Conservation (phyloP, 2,797 vertebrate species). For the Lacerta agilis region DNA sequence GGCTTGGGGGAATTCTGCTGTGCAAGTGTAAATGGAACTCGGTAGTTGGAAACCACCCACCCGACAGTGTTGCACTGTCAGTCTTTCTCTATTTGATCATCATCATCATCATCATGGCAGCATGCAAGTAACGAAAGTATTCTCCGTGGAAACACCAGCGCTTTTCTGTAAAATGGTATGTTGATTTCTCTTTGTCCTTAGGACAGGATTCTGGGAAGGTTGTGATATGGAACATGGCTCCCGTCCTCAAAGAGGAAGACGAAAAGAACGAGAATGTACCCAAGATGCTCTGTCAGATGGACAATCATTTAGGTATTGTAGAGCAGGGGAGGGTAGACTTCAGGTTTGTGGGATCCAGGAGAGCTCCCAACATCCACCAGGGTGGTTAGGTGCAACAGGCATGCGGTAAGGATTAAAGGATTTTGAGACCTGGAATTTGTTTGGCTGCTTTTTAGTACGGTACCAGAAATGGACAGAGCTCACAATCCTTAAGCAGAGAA, state of each 20-base stretch:
- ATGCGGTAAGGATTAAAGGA: no score
- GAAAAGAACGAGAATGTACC: constrained; percentile 97
- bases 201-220: constrained; percentile 99
- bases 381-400: no score
- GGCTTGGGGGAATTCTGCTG: no score
- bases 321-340: no score
- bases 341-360: no score
- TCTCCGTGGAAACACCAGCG: background rate
- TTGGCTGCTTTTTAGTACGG: no score
- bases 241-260: constrained; percentile 94
- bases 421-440: no score
- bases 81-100: background rate
- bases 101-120: background rate
- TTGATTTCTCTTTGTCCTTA: constrained; percentile 66
- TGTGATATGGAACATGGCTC: constrained; percentile 99
- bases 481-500: no score
- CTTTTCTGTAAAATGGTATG: background rate
- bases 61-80: background rate
- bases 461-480: no score
- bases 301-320: constrained; percentile 95
- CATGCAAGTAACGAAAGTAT: background rate
- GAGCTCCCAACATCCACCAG: no score
- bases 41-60: no score
- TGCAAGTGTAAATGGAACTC: no score
- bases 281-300: constrained; percentile 99